Percentiles rank a stretch among this genome's conserved stretches.
Conservation (phyloP, 2,888 invertebrate species). For the Salticus scenicus region DNA sequence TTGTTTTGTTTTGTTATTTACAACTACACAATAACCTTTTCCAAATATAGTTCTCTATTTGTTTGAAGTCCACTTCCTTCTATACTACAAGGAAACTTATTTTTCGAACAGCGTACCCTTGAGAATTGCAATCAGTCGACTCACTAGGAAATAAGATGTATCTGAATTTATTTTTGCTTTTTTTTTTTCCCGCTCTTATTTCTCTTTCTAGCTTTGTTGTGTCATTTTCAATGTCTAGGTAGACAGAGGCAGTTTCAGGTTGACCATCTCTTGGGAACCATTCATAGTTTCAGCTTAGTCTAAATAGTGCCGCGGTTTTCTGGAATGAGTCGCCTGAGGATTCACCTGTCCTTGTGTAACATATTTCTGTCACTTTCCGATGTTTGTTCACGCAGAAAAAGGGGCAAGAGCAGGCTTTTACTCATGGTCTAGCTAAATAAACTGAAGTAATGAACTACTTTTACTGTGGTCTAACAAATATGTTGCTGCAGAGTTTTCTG, state of each 20-base stretch:
- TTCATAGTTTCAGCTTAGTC: not conserved
- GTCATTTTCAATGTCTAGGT: not conserved
- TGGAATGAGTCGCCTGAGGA: not conserved
- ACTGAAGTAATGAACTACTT: not conserved
- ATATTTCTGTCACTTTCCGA: not conserved
- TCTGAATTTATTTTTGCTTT: not conserved
- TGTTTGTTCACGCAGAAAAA: not conserved
- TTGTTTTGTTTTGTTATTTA: too few species aligned
- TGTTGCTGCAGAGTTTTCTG: too few species aligned
- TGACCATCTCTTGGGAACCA: not conserved
- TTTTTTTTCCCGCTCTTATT: not conserved
- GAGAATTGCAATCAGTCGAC: slow-evolving; percentile 56
- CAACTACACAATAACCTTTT: too few species aligned
- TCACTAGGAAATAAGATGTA: slow-evolving; percentile 38
- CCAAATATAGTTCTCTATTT: too few species aligned
- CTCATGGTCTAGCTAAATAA: not conserved
- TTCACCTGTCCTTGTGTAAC: slow-evolving; percentile 1
- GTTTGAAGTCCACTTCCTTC: not conserved
- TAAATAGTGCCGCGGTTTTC: slow-evolving; percentile 6
- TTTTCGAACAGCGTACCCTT: slow-evolving; percentile 54
- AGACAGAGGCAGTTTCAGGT: not conserved
- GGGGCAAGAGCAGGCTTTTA: not conserved
- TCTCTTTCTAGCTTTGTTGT: not conserved
- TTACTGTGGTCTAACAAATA: too few species aligned
- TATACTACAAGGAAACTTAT: slow-evolving; percentile 34